Evolutionary conservation across 2,888 invertebrate species (phyloP).

Genomic region (Diogma glabrata): DNA sequence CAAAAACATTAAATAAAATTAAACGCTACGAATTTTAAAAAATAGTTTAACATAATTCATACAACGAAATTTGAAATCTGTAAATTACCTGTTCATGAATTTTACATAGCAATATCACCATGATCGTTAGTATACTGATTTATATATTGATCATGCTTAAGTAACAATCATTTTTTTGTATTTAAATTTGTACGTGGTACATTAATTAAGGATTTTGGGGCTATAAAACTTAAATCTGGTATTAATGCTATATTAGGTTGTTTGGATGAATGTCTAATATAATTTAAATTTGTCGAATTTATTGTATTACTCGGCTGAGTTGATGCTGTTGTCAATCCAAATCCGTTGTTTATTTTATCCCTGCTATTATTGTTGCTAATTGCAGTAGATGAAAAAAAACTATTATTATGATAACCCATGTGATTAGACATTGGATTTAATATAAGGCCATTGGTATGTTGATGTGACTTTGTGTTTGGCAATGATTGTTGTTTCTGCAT

Average conservation of each 20-base stretch:
- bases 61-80: too few species aligned
- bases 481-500: conserved; percentile 18
- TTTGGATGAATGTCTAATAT: conserved; percentile 19
- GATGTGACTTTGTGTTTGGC: too few species aligned
- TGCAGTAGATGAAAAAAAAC: conserved; percentile 15
- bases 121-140: not conserved
- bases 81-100: too few species aligned
- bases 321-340: conserved; percentile 17
- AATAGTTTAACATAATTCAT: too few species aligned
- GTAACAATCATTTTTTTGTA: conserved; percentile 35
- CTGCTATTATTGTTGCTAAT: conserved; percentile 18
- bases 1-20: too few species aligned
- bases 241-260: conserved; percentile 39
- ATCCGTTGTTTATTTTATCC: conserved; percentile 18
- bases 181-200: conserved; percentile 30
- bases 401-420: not conserved
- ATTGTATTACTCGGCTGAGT: not conserved
- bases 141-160: conserved; percentile 27
- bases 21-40: too few species aligned
- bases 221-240: conserved; percentile 44
- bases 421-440: not conserved
- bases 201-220: conserved; percentile 34
- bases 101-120: conserved; percentile 4
- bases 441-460: conserved; percentile 5
- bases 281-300: too few species aligned